Evolutionary conservation across 1,140 invertebrate genomes (phyloP).

Genomic region (Panagrolaimus sp.): DNA sequence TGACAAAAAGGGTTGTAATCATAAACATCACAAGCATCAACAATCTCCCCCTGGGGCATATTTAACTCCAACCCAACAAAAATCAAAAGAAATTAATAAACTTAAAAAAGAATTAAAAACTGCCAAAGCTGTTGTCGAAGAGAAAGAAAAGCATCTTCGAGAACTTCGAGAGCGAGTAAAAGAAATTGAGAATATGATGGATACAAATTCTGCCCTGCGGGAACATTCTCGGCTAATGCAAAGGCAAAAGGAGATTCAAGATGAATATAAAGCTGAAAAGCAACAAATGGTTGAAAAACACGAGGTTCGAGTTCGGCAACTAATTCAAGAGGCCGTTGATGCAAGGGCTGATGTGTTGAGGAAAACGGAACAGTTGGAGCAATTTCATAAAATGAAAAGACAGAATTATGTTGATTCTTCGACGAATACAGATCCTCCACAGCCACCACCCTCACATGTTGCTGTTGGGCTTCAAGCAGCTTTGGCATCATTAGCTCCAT

Average conservation of each 20-base stretch:
- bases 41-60: conserved; percentile 28
- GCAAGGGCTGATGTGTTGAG: conserved; percentile 34
- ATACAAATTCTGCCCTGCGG: conserved; percentile 30
- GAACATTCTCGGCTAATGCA: conserved; percentile 43
- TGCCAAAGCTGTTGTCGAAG: background rate
- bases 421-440: background rate
- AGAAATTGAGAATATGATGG: conserved; percentile 45
- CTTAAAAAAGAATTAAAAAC: conserved; percentile 39
- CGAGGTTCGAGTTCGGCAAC: conserved; percentile 50
- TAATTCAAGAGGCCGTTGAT: conserved; percentile 51
- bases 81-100: conserved; percentile 42
- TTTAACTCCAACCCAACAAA: conserved; percentile 54
- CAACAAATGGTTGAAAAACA: conserved; percentile 46
- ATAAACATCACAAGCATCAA: conserved; percentile 22
- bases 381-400: conserved; percentile 13
- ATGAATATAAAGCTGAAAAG: conserved; percentile 42
- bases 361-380: conserved; percentile 22
- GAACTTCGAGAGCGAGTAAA: conserved; percentile 55
- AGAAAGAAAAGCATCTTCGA: conserved; percentile 49
- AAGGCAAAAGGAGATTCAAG: conserved; percentile 34
- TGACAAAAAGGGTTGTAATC: conserved; percentile 53
- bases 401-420: conserved; percentile 22
- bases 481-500: conserved; percentile 10
- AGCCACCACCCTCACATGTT: conserved; percentile 10
- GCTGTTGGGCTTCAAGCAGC: conserved; percentile 16